Conservation (phyloP, 30 jellyfish, hydroid and myxozoan species). For the Aurelia sp. region DNA sequence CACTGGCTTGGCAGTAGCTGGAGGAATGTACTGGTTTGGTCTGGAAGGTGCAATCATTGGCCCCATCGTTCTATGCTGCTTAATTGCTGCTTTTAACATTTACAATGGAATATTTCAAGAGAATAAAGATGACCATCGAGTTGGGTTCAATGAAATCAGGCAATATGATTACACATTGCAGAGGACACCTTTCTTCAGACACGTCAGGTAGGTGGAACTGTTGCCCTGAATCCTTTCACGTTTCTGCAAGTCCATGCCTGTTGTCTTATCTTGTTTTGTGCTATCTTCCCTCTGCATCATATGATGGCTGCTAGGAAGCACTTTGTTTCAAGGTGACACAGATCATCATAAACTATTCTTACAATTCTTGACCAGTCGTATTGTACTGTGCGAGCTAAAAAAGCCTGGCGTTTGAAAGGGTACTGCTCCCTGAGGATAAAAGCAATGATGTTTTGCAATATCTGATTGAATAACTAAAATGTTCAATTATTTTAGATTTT, state of each 20-base stretch:
- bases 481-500: too few species aligned
- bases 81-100: slow-evolving; percentile 85
- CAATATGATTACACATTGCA: slow-evolving; percentile 28
- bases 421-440: too few species aligned
- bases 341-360: too few species aligned
- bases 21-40: slow-evolving; percentile 94
- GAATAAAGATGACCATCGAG: slow-evolving; percentile 24
- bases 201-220: slow-evolving; percentile 9
- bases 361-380: too few species aligned
- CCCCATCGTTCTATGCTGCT: slow-evolving; percentile 89
- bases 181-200: slow-evolving; percentile 21
- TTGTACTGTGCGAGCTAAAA: too few species aligned
- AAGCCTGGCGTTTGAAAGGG: too few species aligned
- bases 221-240: neutral
- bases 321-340: too few species aligned
- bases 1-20: slow-evolving; percentile 95
- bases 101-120: slow-evolving; percentile 71
- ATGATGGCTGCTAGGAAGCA: too few species aligned
- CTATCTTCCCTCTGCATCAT: too few species aligned
- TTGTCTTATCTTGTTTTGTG: too few species aligned
- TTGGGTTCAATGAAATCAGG: neutral
- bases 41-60: slow-evolving; percentile 97
- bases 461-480: too few species aligned
- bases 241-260: neutral
- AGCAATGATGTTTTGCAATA: too few species aligned